Base-by-base conservation (phyloP, 1,140 invertebrate species). In the Aphelinus atriplicis region DNA sequence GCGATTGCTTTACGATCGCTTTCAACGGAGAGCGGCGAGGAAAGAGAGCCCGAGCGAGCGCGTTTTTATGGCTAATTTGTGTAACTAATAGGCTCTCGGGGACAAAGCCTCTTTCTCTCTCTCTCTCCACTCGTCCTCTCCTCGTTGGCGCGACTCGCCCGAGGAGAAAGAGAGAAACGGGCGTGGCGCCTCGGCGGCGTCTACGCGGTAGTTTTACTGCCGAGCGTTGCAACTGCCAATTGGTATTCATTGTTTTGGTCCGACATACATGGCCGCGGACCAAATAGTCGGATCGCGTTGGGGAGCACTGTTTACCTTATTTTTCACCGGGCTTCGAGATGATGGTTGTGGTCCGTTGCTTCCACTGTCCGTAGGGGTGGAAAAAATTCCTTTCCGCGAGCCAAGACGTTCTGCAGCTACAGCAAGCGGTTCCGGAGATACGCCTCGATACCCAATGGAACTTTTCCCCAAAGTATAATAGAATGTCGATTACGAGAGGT, bases 1-100 rank as follows among this genome's bases (percentile, higher is more conserved):
- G 55, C 55, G 55, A 6, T 43, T 42, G 63, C n/a, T 65, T 65
- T 65, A 50, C 63, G 47, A 65, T 26, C 26, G 26, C 26, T 26
- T 26, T 26, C 26, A 26, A 26, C 26, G 26, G 26, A 26, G 0
- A 26, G 26, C 26, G 26, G 26, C 26, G 26, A 26, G 50, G 58
- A 77, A 62, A 42, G 5, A 45, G 43, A 42, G 73, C 70, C 66
- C 62, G 51, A 50, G 73, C 60, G 10, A 51, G 9, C 70, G 73
- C 75, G 79, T 82, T 85, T 86, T 84, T 84, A 80, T 79, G 76
- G 76, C 77, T 84, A 84, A 85, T 85, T 85, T 84, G 82, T 82
- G 79, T 84, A 84, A 83, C 81, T 80, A 85, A 84, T 83, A 84
- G 81, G 68, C 72, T 78, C 77, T 76, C 75, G 78, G 80, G 81